These are phyloP conservation scores for Perca schrenkii DNA, from an alignment of 2,113 vertebrate genomes.

Conservation along the genomic window DNA sequence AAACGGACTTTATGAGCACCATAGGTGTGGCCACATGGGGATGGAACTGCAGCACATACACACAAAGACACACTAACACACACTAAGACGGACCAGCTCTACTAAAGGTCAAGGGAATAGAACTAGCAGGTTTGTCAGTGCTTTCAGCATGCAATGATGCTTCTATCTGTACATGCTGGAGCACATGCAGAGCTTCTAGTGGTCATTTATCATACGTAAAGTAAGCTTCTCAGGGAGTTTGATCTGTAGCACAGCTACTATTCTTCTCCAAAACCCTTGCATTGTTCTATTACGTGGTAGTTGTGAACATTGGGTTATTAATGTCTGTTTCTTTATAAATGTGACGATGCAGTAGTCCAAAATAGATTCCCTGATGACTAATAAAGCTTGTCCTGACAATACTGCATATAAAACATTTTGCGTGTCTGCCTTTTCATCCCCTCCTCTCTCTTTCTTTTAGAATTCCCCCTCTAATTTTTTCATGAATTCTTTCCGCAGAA, in stretches of 20 bases:
- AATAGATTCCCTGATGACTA: conserved; percentile 42
- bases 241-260: neutral
- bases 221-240: conserved; percentile 26
- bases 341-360: conserved; percentile 15
- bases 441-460: conserved; percentile 5
- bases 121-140: conserved; percentile 34
- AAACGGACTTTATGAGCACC: conserved; percentile 60
- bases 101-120: conserved; percentile 58
- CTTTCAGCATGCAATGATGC: conserved; percentile 36
- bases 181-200: conserved; percentile 10
- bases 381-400: conserved; percentile 48
- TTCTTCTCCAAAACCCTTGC: neutral
- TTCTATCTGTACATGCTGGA: conserved; percentile 17
- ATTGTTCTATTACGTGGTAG: neutral
- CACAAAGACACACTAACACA: conserved; percentile 22
- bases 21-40: conserved; percentile 60
- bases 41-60: conserved; percentile 45
- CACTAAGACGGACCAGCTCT: conserved; percentile 32
- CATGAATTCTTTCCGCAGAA: conserved; percentile 35
- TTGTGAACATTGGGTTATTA: conserved; percentile 20
- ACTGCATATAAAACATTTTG: conserved; percentile 22
- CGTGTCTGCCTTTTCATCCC: conserved; percentile 8
- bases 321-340: conserved; percentile 22
- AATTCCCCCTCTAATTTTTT: conserved; percentile 22
- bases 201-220: conserved; percentile 44